phyloP scores from a whole-genome alignment of 2,113 vertebrate genomes.

The Ophthalmolycus amberensis region DNA sequence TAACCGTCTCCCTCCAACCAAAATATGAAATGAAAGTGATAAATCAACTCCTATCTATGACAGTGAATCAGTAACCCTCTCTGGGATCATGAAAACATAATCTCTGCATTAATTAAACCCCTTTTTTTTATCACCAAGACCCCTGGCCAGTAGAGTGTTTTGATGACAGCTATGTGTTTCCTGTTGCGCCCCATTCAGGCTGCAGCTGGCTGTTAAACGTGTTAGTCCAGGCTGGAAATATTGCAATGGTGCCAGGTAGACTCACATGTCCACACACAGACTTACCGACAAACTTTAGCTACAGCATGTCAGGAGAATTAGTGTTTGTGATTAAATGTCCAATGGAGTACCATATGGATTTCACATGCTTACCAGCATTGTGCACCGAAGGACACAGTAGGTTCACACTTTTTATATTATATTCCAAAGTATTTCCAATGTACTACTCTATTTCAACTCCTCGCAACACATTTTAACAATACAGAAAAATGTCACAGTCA shows the following conservation, averaged over 20 bases:
- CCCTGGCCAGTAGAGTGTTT: slow-evolving; percentile 60
- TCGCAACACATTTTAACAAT: background rate
- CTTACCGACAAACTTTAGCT: slow-evolving; percentile 37
- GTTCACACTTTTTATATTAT: background rate
- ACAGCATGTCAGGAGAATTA: slow-evolving; percentile 36
- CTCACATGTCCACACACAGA: slow-evolving; percentile 48
- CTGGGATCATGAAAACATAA: slow-evolving; percentile 73
- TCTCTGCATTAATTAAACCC: slow-evolving; percentile 72
- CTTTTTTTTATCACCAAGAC: slow-evolving; percentile 58
- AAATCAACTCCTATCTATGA: slow-evolving; percentile 36
- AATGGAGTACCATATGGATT: background rate
- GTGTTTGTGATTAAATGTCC: slow-evolving; percentile 39
- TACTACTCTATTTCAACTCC: background rate
- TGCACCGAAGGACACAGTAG: background rate
- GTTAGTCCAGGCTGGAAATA: slow-evolving; percentile 76
- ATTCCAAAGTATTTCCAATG: background rate
- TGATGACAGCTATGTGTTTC: slow-evolving; percentile 81
- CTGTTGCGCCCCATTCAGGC: slow-evolving; percentile 71
- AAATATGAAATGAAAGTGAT: slow-evolving; percentile 33
- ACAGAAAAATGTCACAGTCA: background rate
- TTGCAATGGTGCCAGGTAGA: slow-evolving; percentile 61
- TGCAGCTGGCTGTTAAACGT: slow-evolving; percentile 75
- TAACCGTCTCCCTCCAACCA: slow-evolving; percentile 20
- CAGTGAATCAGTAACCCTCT: slow-evolving; percentile 44
- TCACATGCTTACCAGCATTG: slow-evolving; percentile 1